Percentiles rank a stretch among this genome's conserved stretches.
phyloP scores from a whole-genome alignment of 2,888 invertebrate genomes.

The Lycaena phlaeas region DNA sequence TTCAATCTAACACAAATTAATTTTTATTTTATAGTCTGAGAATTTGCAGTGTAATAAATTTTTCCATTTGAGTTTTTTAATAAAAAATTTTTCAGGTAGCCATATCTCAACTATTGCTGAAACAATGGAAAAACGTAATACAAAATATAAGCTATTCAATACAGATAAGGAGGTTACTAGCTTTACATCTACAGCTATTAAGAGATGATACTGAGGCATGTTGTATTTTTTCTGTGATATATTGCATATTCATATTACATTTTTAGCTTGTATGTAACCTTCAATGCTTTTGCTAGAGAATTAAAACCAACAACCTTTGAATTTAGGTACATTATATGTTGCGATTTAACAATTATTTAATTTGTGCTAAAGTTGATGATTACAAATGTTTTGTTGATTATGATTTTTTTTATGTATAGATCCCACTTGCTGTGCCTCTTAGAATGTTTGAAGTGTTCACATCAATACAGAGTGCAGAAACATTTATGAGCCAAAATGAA shows the following conservation, averaged over 20 bases:
- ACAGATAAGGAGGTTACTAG: slow-evolving; percentile 54
- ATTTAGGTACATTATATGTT: too few species aligned
- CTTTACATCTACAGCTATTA: slow-evolving; percentile 48
- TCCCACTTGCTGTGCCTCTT: slow-evolving; percentile 80
- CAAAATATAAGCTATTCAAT: slow-evolving; percentile 40
- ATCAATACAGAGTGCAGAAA: slow-evolving; percentile 52
- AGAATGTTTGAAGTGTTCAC: slow-evolving; percentile 86
- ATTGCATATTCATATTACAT: not conserved
- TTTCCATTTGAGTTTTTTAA: too few species aligned
- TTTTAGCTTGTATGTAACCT: too few species aligned
- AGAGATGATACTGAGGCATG: slow-evolving; percentile 52
- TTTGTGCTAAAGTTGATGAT: too few species aligned
- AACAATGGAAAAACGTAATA: slow-evolving; percentile 60
- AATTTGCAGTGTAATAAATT: not conserved
- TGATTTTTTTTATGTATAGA: too few species aligned
- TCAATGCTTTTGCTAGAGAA: too few species aligned
- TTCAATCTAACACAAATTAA: too few species aligned
- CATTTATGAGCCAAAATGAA: slow-evolving; percentile 43
- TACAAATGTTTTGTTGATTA: too few species aligned
- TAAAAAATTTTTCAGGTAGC: slow-evolving; percentile 66
- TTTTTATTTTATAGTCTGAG: slow-evolving; percentile 1
- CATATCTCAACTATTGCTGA: slow-evolving; percentile 67
- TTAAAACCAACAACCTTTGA: too few species aligned
- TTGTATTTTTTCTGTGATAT: too few species aligned
- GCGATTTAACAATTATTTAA: too few species aligned